A percentile compares a stretch with the other conserved stretches of the same genome.
phyloP scores from a whole-genome alignment of 2,888 invertebrate genomes.

The Melanargia galathea region DNA sequence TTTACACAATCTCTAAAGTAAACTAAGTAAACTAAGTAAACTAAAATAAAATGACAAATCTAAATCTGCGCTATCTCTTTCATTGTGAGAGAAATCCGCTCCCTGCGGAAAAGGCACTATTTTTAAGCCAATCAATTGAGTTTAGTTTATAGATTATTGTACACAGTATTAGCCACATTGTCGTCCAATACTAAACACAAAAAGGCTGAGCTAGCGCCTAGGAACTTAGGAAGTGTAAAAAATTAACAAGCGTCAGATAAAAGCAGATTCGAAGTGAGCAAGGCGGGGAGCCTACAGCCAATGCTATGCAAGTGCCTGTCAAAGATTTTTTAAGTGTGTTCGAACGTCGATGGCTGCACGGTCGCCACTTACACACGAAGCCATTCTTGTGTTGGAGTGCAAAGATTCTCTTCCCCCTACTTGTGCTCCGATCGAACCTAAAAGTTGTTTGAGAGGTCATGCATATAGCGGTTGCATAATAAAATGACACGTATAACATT shows the following conservation, averaged over 20 bases:
- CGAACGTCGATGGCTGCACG: constrained; percentile 62
- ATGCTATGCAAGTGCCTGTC: constrained; percentile 60
- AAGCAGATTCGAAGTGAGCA: constrained; percentile 46
- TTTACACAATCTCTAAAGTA: no score
- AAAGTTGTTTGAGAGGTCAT: constrained; percentile 34
- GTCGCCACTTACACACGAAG: constrained; percentile 73
- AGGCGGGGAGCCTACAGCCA: constrained; percentile 38
- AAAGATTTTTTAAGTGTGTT: constrained; percentile 75
- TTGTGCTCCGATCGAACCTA: constrained; percentile 38
- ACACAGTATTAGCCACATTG: no score
- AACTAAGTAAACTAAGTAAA: no score
- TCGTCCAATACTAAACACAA: constrained; percentile 8
- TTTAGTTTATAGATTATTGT: no score
- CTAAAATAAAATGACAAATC: no score
- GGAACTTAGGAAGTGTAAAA: constrained; percentile 24
- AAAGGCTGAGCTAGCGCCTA: constrained; percentile 18
- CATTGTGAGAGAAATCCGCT: no score
- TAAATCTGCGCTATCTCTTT: no score
- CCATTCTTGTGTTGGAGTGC: constrained; percentile 49
- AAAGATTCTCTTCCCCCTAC: constrained; percentile 46
- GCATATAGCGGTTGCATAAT: constrained; percentile 37
- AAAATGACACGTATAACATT: constrained; percentile 13
- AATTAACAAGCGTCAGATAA: constrained; percentile 44
- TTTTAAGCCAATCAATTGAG: no score
- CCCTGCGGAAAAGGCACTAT: no score